phyloP scores from a whole-genome alignment of 2,888 invertebrate species.

The Sesia bembeciformis region DNA sequence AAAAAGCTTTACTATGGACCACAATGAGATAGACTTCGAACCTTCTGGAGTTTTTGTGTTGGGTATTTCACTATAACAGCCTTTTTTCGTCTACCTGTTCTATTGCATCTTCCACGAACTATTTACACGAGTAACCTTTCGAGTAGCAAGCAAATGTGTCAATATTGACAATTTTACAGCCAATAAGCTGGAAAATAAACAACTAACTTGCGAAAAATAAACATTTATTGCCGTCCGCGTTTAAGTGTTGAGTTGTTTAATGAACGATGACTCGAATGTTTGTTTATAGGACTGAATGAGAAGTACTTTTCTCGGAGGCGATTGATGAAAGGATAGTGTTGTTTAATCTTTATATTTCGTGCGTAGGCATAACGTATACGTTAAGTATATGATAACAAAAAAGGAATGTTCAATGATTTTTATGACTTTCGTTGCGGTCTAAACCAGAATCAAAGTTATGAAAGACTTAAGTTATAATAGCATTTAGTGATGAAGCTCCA shows the following conservation, averaged over 20 bases:
- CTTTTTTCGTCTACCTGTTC: neutral
- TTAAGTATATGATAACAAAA: slow-evolving; percentile 2
- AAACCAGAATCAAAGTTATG: too few relatives aligned
- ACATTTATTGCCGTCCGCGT: slow-evolving; percentile 7
- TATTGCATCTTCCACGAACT: slow-evolving; percentile 1
- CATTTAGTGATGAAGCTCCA: neutral
- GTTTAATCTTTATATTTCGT: neutral
- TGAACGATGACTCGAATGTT: neutral
- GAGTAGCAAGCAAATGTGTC: neutral
- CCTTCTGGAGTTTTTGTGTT: slow-evolving; percentile 8
- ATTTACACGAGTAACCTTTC: slow-evolving; percentile 1
- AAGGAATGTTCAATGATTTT: too few relatives aligned
- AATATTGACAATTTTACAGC: slow-evolving; percentile 1
- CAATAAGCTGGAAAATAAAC: slow-evolving; percentile 15
- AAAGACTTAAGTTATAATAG: neutral
- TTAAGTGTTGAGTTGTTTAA: neutral
- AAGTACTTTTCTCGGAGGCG: too few relatives aligned
- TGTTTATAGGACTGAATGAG: neutral
- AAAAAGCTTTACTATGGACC: slow-evolving; percentile 16
- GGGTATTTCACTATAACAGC: neutral
- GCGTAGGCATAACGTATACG: neutral
- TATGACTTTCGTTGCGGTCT: too few relatives aligned
- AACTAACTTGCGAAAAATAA: slow-evolving; percentile 11
- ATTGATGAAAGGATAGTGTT: neutral
- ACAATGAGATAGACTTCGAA: slow-evolving; percentile 15